phyloP scores from a whole-genome alignment of 2,888 invertebrate genomes.

The Leucophenga montana region DNA sequence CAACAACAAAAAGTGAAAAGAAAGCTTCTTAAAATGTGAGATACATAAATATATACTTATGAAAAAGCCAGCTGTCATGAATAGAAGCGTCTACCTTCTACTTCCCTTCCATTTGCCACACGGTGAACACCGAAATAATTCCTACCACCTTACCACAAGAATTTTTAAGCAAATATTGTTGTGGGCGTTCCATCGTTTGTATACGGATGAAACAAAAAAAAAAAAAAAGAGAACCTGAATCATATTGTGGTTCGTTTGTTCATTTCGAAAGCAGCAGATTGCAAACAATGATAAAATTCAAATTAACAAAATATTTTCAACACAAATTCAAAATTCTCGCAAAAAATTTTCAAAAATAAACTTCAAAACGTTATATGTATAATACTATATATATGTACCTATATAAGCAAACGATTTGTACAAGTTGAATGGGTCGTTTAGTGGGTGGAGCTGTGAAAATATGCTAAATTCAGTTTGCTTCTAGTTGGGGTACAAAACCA shows the following conservation, averaged over 20 bases:
- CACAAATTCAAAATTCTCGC: constrained; percentile 20
- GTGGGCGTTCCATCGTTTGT: constrained; percentile 8
- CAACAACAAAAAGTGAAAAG: too few species aligned
- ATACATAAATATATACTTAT: too few species aligned
- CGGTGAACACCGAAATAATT: neutral
- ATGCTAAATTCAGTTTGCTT: constrained; percentile 15
- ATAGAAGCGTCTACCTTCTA: too few species aligned
- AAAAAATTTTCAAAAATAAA: neutral
- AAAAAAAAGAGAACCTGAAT: constrained; percentile 4
- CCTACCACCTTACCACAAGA: constrained; percentile 1
- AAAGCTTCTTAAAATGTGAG: too few species aligned
- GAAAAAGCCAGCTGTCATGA: too few species aligned
- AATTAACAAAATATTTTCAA: constrained; percentile 42
- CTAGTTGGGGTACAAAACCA: too few species aligned
- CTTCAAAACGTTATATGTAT: too few species aligned
- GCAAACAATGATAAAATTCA: constrained; percentile 45
- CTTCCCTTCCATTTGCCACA: neutral
- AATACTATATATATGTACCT: too few species aligned
- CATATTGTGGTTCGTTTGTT: neutral
- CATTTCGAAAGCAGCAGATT: constrained; percentile 36
- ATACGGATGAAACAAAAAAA: neutral
- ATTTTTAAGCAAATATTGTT: neutral
- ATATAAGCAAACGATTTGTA: neutral
- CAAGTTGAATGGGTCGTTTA: neutral
- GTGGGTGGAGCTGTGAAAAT: neutral